phyloP scores from a whole-genome alignment of 2,113 vertebrate species.

The Amazona guildingii region DNA sequence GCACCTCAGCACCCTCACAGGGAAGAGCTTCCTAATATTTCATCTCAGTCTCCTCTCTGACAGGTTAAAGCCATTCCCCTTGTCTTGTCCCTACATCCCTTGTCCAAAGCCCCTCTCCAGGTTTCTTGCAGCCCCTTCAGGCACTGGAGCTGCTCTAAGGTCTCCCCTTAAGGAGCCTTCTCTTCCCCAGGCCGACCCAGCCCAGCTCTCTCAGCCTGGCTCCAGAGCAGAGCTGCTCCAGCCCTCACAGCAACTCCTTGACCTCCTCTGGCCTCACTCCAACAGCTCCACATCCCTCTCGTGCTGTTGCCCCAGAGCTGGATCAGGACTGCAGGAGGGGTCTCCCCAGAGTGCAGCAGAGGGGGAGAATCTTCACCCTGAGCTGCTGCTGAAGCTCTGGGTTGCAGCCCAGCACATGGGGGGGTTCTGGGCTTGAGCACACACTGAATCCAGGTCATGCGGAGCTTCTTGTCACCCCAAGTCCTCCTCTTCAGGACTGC shows the following conservation, averaged over 20 bases:
- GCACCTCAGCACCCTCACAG: no score
- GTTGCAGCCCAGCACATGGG: background rate
- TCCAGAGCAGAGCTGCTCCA: background rate
- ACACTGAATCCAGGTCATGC: background rate
- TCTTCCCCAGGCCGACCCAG: background rate
- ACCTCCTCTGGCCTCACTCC: background rate
- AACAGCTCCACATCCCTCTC: background rate
- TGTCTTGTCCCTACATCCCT: no score
- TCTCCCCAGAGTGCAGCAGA: background rate
- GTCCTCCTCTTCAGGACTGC: background rate
- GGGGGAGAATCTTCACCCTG: background rate
- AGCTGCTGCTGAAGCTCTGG: background rate
- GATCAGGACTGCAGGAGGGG: background rate
- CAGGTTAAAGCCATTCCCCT: no score
- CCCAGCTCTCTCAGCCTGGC: background rate
- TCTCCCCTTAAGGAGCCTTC: no score
- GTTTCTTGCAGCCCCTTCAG: no score
- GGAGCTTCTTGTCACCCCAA: background rate
- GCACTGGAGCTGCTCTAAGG: no score
- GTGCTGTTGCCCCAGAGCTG: background rate
- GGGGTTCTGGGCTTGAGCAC: background rate
- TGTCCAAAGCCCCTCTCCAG: no score
- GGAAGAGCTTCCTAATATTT: no score
- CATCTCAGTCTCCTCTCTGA: no score
- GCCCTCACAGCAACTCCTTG: accelerated